Conservation (phyloP, 2,888 invertebrate genomes). For the Drosophila parthenogenetica region DNA sequence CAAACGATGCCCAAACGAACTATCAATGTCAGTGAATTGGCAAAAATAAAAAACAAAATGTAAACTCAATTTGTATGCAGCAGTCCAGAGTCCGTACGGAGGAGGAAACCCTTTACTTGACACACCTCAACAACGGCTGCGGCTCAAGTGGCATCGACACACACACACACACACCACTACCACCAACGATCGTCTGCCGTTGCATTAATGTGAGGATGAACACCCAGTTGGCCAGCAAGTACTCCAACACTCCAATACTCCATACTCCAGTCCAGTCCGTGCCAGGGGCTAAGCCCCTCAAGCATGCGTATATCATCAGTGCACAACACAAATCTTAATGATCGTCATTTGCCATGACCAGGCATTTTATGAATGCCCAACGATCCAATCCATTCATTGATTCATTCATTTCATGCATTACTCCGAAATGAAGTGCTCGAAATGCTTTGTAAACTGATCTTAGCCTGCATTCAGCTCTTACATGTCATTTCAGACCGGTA, state of each 20-base stretch:
- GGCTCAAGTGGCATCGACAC: conserved; percentile 66
- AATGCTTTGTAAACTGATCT: conserved; percentile 58
- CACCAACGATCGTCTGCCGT: conserved; percentile 56
- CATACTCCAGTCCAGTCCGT: conserved; percentile 21
- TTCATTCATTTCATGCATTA: conserved; percentile 66
- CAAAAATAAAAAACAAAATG: conserved; percentile 63
- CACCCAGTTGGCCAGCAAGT: conserved; percentile 64
- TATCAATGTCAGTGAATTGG: conserved; percentile 82
- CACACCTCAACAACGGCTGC: conserved; percentile 76
- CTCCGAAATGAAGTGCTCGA: conserved; percentile 72
- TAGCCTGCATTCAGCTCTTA: conserved; percentile 36
- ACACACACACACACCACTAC: conserved; percentile 17
- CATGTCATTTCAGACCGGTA: conserved; percentile 10
- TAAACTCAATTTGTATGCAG: conserved; percentile 79
- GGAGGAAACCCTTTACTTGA: conserved; percentile 79
- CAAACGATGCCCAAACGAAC: conserved; percentile 81
- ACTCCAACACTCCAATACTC: conserved; percentile 14
- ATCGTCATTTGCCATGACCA: conserved; percentile 65
- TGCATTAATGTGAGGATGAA: conserved; percentile 75
- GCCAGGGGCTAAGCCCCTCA: conserved; percentile 65
- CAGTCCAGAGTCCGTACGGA: conserved; percentile 31
- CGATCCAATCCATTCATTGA: conserved; percentile 68
- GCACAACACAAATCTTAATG: conserved; percentile 71
- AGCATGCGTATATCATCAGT: conserved; percentile 75
- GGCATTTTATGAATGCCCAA: conserved; percentile 60